Conservation (phyloP, 2,113 vertebrate genomes). For the Thymallus thymallus region DNA sequence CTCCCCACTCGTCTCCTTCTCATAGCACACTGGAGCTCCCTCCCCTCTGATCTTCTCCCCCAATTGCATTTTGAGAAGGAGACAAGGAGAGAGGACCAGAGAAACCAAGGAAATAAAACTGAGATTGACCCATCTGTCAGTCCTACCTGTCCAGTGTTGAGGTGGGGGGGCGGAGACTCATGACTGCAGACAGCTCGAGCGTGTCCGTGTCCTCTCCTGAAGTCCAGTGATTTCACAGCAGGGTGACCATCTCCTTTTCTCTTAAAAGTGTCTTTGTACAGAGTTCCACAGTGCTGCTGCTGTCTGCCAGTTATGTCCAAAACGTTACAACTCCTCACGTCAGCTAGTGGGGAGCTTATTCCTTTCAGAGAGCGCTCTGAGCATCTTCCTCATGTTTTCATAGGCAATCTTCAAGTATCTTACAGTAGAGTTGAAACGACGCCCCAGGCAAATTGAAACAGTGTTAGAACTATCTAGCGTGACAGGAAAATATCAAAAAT, state of each 20-base stretch:
- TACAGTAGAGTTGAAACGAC: neutral
- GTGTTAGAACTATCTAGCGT: constrained; percentile 9
- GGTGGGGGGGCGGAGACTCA: constrained; percentile 75
- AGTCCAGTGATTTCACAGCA: constrained; percentile 43
- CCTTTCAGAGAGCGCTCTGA: constrained; percentile 26
- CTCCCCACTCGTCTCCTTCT: no score
- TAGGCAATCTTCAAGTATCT: constrained; percentile 19
- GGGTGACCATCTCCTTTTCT: constrained; percentile 33
- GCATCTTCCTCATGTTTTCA: constrained; percentile 47
- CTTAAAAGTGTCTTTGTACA: constrained; percentile 14
- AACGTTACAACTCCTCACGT: constrained; percentile 18
- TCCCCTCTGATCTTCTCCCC: neutral
- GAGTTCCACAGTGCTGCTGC: constrained; percentile 18
- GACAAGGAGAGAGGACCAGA: neutral
- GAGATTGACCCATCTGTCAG: neutral
- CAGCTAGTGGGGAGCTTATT: constrained; percentile 33
- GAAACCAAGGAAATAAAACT: neutral
- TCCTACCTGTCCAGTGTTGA: constrained; percentile 78
- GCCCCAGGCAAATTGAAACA: neutral
- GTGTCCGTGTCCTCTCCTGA: constrained; percentile 34
- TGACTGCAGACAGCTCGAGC: constrained; percentile 53
- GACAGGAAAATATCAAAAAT: no score
- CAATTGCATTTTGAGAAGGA: neutral
- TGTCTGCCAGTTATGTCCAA: constrained; percentile 13
- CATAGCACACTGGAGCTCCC: no score